These are phyloP conservation scores for Alentia gelatinosa DNA, from an alignment of 2,888 invertebrate species.

Conservation along the genomic window DNA sequence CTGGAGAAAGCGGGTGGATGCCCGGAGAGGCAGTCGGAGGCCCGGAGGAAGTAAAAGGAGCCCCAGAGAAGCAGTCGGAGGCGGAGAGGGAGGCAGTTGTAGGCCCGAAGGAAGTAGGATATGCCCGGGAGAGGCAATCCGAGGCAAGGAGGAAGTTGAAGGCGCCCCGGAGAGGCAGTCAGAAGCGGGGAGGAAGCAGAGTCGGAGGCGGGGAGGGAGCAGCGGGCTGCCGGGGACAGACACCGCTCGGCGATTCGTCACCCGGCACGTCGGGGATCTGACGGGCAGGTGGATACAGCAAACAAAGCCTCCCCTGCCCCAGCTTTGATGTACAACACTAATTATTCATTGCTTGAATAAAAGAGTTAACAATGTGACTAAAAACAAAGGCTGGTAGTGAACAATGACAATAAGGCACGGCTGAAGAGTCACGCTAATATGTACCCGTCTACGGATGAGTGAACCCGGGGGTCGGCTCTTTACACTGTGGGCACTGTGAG, in stretches of 20 bases:
- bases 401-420: neutral
- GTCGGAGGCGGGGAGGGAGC: too few relatives aligned
- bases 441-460: neutral
- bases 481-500: too few relatives aligned
- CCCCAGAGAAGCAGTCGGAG: neutral
- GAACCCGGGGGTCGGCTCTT: too few relatives aligned
- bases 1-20: neutral
- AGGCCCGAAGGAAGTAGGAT: neutral
- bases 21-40: neutral
- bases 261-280: neutral
- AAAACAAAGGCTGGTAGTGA: neutral
- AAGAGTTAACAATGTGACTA: constrained; percentile 25
- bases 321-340: constrained; percentile 11
- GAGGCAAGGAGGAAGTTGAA: neutral
- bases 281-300: constrained; percentile 8
- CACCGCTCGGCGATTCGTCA: too few relatives aligned
- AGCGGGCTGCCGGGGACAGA: too few relatives aligned
- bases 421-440: neutral
- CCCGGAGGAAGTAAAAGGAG: neutral
- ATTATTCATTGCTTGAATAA: constrained; percentile 35
- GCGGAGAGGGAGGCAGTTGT: neutral
- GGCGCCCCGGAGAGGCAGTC: neutral
- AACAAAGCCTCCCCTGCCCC: neutral
- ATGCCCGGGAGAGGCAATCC: neutral
- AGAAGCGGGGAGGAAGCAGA: neutral